Evolutionary conservation across 2,113 vertebrate species (phyloP).

Genomic region (Planiliza haematocheilus): DNA sequence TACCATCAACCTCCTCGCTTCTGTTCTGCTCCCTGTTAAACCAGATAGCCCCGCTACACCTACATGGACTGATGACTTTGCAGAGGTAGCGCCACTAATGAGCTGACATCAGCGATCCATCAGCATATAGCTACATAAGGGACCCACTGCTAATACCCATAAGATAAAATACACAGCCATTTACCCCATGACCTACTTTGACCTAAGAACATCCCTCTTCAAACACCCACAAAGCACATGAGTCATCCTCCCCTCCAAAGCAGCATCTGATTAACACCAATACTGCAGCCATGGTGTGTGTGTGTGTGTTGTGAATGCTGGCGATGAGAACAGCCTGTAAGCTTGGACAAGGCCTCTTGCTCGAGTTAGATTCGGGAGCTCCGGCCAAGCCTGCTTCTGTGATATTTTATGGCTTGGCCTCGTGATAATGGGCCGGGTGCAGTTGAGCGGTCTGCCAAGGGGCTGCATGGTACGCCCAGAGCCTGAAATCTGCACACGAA

Average conservation of each 20-base stretch:
- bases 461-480: conserved; percentile 37
- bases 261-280: conserved; percentile 59
- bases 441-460: conserved; percentile 59
- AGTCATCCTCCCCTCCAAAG: conserved; percentile 42
- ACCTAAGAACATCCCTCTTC: conserved; percentile 60
- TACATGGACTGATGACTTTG: conserved; percentile 63
- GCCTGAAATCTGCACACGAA: conserved; percentile 49
- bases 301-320: conserved; percentile 45
- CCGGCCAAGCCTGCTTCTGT: conserved; percentile 47
- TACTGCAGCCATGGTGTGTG: conserved; percentile 19
- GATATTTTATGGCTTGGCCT: conserved; percentile 56
- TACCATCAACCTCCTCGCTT: conserved; percentile 15
- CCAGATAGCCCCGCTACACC: conserved; percentile 28
- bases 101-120: conserved; percentile 74
- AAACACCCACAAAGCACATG: conserved; percentile 57
- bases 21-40: conserved; percentile 16
- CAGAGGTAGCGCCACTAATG: conserved; percentile 61
- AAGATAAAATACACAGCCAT: conserved; percentile 62
- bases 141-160: conserved; percentile 50
- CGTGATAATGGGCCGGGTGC: conserved; percentile 53
- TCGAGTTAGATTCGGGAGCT: conserved; percentile 41
- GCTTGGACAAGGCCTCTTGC: conserved; percentile 36
- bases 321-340: conserved; percentile 30
- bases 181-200: conserved; percentile 63
- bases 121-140: conserved; percentile 52